Evolutionary conservation across 2,888 invertebrate species (phyloP).

Genomic region (Plebejus melissa): DNA sequence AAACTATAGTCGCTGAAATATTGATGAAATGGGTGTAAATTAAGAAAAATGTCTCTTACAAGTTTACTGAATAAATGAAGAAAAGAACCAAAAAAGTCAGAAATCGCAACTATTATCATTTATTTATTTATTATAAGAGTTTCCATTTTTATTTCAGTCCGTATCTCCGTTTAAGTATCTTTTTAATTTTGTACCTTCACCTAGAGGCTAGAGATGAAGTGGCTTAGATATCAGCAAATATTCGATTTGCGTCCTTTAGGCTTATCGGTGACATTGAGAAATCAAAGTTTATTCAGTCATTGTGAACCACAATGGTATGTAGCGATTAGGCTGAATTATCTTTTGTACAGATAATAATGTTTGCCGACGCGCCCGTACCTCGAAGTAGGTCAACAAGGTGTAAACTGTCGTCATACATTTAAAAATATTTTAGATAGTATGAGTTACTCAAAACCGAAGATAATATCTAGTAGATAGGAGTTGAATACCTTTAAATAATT

Average conservation of each 20-base stretch:
- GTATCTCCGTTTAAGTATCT: no score
- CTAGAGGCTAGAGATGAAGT: background rate
- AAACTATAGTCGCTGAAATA: no score
- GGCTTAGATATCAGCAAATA: conserved; percentile 6
- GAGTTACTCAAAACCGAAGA: background rate
- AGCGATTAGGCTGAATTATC: conserved; percentile 43
- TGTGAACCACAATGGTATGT: conserved; percentile 24
- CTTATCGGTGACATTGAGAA: conserved; percentile 25
- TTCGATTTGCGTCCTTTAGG: background rate
- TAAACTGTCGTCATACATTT: background rate
- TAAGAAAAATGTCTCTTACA: no score
- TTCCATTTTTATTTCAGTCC: no score
- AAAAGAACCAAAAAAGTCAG: no score
- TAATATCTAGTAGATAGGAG: background rate
- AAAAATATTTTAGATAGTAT: conserved; percentile 1
- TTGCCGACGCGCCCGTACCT: conserved; percentile 43
- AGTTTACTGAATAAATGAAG: no score
- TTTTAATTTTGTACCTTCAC: background rate
- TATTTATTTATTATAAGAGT: no score
- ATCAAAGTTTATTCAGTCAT: conserved; percentile 25
- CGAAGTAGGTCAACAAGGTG: conserved; percentile 42
- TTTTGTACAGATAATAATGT: conserved; percentile 46
- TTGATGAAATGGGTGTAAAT: no score
- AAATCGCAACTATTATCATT: no score
- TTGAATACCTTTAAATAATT: background rate